Base-by-base conservation (phyloP, 2,797 vertebrate species). In the Aselliscus stoliczkanus region DNA sequence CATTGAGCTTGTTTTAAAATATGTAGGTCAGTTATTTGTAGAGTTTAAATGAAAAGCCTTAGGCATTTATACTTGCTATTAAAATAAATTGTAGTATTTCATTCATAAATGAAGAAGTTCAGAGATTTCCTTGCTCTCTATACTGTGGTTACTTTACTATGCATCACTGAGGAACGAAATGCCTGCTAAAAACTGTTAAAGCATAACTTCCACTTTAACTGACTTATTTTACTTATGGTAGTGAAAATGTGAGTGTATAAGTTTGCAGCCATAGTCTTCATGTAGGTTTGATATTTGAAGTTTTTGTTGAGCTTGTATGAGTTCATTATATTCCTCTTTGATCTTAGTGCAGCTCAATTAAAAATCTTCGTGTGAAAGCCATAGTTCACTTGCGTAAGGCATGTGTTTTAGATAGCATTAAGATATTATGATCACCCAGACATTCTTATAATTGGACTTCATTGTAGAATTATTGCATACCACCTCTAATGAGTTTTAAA, bases 251-350 rank as follows among this genome's bases (percentile, higher is more conserved):
- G 39, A 42, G 14, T 37, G 11, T 77, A n/a, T 4, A 67, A 42
- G 7, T 83, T 42, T 91, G 42, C 13, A 89, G 54, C 21, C 42
- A 7, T 23, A 14, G 85, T 91, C 29, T 56, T 75, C 25, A 31
- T 47, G 18, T 42, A 67, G n/a, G 3, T 67, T 95, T 92, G 93
- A 50, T 69, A 62, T 50, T 34, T 90, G 88, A 91, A 79, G 15
- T 14, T 90, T 92, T 93, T 50, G 47, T 64, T 81, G 39, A 73
- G 25, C 31, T 89, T 88, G 10, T 42, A 8, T 3, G 47, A 75
- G n/a, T 80, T 94, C 70, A 86, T 89, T 90, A 83, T 67, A 93
- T 96, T 80, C n/a, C 9, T 89, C 14, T 77, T 95, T 86, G 60
- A 83, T 76, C 37, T 58, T 31, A 37, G 15, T 54, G 17, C 10